These are phyloP conservation scores for Larimichthys polyactis DNA, from an alignment of 2,113 vertebrate genomes.

Conservation along the genomic window DNA sequence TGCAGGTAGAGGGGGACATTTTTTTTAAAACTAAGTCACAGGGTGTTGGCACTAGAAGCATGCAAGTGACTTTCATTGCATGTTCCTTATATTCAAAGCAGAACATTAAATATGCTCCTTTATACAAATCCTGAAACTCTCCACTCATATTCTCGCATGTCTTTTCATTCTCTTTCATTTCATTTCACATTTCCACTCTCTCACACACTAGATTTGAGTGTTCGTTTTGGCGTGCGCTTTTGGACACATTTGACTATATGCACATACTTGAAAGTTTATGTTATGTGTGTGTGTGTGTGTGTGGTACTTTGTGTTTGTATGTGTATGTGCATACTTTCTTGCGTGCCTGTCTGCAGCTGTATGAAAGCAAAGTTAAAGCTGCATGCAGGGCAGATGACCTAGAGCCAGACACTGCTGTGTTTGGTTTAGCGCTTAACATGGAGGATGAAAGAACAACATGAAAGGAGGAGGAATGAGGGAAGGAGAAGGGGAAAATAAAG, in stretches of 20 bases:
- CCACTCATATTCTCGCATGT: constrained; percentile 25
- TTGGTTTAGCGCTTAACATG: constrained; percentile 30
- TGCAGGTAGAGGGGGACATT: background rate
- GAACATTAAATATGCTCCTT: constrained; percentile 48
- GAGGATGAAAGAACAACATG: background rate
- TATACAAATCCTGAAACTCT: constrained; percentile 33
- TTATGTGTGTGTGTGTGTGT: constrained; percentile 1
- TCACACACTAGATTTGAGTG: constrained; percentile 40
- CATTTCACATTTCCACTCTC: constrained; percentile 19
- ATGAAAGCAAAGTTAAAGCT: constrained; percentile 31
- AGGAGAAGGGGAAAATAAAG: background rate
- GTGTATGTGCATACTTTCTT: background rate
- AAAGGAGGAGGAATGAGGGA: constrained; percentile 1
- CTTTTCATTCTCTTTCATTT: constrained; percentile 48
- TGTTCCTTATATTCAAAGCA: constrained; percentile 44
- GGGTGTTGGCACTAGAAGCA: background rate
- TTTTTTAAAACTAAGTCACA: background rate
- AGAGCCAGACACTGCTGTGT: constrained; percentile 48
- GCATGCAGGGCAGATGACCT: constrained; percentile 43
- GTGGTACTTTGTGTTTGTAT: background rate
- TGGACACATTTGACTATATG: background rate
- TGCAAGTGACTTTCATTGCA: background rate
- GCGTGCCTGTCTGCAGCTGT: constrained; percentile 10
- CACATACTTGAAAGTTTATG: constrained; percentile 1
- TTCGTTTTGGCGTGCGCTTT: background rate